Conservation (phyloP, 2,888 invertebrate species). For the Ypsolopha scabrella region DNA sequence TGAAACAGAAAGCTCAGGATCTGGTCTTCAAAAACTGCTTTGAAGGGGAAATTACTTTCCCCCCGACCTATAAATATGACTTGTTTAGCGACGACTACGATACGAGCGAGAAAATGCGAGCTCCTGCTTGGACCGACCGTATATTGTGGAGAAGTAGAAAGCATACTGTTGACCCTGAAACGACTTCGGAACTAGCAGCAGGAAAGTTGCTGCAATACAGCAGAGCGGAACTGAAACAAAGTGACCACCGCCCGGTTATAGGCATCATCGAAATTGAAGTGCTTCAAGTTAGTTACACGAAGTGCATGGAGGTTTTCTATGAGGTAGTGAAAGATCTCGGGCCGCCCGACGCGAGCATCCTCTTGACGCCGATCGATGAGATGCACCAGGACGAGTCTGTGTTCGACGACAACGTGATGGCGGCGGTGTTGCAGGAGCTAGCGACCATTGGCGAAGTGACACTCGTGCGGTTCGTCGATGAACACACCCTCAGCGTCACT, state of each 20-base stretch:
- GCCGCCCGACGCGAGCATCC: slow-evolving; percentile 94
- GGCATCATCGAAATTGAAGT: slow-evolving; percentile 92
- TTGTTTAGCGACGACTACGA: slow-evolving; percentile 99
- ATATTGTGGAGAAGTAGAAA: slow-evolving; percentile 92
- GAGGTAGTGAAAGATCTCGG: slow-evolving; percentile 89
- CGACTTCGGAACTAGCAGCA: slow-evolving; percentile 75
- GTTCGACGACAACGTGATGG: slow-evolving; percentile 86
- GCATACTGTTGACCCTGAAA: slow-evolving; percentile 77
- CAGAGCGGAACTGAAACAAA: slow-evolving; percentile 94
- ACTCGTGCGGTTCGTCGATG: slow-evolving; percentile 90
- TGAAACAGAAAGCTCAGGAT: slow-evolving; percentile 82
- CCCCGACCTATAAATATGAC: slow-evolving; percentile 99
- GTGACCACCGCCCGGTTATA: slow-evolving; percentile 97
- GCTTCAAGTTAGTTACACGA: slow-evolving; percentile 80
- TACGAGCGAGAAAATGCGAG: slow-evolving; percentile 96
- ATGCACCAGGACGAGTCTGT: slow-evolving; percentile 65
- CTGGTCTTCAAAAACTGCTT: slow-evolving; percentile 92
- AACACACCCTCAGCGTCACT: slow-evolving; percentile 87
- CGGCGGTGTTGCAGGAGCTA: slow-evolving; percentile 82
- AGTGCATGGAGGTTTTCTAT: slow-evolving; percentile 84
- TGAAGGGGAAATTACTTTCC: slow-evolving; percentile 92
- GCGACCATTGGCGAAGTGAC: slow-evolving; percentile 91
- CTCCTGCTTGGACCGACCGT: slow-evolving; percentile 99
- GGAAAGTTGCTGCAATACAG: slow-evolving; percentile 92
- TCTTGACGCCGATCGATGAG: slow-evolving; percentile 71